Evolutionary conservation across 2,888 invertebrate genomes (phyloP), one percentile per base, ranked within the genome.

Genomic region (Xestobium rufovillosum): DNA sequence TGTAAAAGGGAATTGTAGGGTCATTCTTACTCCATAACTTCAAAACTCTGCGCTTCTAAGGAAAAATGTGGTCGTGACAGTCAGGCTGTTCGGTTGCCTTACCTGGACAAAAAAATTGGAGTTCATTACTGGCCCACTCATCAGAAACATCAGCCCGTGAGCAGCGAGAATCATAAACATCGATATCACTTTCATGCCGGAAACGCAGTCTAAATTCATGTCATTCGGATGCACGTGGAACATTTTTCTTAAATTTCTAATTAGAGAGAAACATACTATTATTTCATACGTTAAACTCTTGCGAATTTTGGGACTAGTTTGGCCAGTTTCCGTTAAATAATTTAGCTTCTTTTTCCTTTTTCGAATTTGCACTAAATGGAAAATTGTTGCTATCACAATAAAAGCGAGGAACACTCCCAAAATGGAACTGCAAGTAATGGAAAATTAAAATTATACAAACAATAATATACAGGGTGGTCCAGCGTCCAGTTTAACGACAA

Each of bases 111-210:
- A 75, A 52, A 78, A 81, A 41, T 71, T 69, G 9, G 71, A 69
- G 55, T 83, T 82, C 59, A 76, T 68, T 1, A 80, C 70, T 1
- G 83, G 82, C 33, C 82, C 81, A 51, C 76, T 75, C 12, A 76
- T 70, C 28, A 77, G 70, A 51, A 80, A 83, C 29, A 80, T 62
- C 19, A 80, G 65, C 1, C 78, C 73, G 55, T 83, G 83, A 0
- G 81, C 81, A 19, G 68, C 67, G 3, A 82, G 63, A 31, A 83
- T 80, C 31, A 80, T 69, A 1, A 72, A 45, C 83, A 83, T 83
- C 0, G 80, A 73, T 31, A 81, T 52, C 9, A 77, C 71, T 53
- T 79, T 81, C 25, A 83, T 63, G 3, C 65, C 65, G 39, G 50
- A 57, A 16, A 67, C 66, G 49, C 78, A 78, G 44, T 80, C 76